Evolutionary conservation across 2,113 vertebrate genomes (phyloP).

Genomic region (Athene cunicularia): DNA sequence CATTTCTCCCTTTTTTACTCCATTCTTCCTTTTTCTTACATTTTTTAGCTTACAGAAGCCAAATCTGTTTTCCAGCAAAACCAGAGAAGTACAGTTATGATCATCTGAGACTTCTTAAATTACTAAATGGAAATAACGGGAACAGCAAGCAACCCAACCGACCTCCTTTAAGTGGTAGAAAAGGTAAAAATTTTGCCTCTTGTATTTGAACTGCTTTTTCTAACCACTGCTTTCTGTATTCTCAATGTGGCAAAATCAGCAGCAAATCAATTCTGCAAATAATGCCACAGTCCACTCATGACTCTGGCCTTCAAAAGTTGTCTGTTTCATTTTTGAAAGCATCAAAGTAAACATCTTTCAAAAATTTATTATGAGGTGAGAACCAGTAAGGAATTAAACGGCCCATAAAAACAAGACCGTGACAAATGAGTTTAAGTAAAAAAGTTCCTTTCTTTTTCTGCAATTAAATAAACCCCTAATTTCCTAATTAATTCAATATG

Average conservation of each 20-base stretch:
- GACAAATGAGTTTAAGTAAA: neutral
- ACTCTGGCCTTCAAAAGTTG: neutral
- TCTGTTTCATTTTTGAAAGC: neutral
- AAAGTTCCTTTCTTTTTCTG: neutral
- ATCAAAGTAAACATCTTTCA: neutral
- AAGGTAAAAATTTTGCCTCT: neutral
- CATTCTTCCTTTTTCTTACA: neutral
- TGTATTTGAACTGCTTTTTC: neutral
- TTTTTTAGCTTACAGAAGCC: neutral
- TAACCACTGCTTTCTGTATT: neutral
- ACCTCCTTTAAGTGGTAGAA: neutral
- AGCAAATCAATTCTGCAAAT: neutral
- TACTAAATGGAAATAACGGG: neutral
- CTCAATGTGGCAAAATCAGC: neutral
- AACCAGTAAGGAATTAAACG: neutral
- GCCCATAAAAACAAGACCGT: neutral
- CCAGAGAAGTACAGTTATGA: neutral
- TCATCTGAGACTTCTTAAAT: neutral
- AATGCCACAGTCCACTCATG: neutral
- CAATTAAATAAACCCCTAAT: neutral
- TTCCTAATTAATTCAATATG: neutral
- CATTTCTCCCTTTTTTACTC: neutral
- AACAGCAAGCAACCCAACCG: neutral
- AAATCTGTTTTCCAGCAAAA: neutral
- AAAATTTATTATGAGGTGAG: neutral